phyloP scores from a whole-genome alignment of 2,797 vertebrate species.

The Carduelis carduelis region DNA sequence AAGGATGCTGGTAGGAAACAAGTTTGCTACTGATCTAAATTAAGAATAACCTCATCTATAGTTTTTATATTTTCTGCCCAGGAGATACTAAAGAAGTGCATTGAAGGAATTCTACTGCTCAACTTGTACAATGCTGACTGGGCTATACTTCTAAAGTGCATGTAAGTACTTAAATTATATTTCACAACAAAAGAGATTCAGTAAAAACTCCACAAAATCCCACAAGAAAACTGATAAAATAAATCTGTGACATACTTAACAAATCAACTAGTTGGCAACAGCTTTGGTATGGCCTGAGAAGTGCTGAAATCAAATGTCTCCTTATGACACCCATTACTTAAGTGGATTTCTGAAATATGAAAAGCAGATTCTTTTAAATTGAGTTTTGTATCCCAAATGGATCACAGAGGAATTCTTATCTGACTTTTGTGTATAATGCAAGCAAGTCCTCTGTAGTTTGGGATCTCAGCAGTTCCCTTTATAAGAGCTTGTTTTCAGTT shows the following conservation, averaged over 20 bases:
- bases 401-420: not conserved
- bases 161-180: not conserved
- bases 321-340: not conserved
- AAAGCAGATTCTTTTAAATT: not conserved
- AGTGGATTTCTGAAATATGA: not conserved
- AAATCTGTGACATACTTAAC: not conserved
- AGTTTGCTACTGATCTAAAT: not conserved
- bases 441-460: not conserved
- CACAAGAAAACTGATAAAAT: not conserved
- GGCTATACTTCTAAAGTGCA: not conserved
- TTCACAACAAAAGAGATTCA: not conserved
- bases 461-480: not conserved
- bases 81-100: not conserved
- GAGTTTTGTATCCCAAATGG: not conserved
- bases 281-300: not conserved
- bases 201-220: not conserved
- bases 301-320: not conserved
- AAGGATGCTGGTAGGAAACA: not conserved
- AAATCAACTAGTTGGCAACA: not conserved
- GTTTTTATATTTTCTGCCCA: not conserved
- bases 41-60: not conserved
- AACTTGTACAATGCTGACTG: not conserved
- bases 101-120: accelerated
- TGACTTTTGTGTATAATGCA: not conserved
- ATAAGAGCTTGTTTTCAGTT: not conserved